phyloP scores from a whole-genome alignment of 2,797 vertebrate genomes.

The Acomys russatus region DNA sequence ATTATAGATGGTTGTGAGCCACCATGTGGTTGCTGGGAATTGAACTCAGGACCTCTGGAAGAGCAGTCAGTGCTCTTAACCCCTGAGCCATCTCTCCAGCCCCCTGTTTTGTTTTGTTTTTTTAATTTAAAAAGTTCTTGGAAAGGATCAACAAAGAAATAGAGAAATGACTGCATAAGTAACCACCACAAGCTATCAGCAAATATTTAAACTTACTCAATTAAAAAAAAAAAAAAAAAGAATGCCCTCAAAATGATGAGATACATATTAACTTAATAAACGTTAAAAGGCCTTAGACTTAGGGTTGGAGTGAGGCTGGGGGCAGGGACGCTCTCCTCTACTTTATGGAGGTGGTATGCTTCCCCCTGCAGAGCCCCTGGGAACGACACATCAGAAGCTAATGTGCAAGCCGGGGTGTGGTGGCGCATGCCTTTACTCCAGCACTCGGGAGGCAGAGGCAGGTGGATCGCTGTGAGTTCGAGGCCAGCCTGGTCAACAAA shows the following conservation, averaged over 20 bases:
- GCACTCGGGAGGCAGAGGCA: too few species aligned
- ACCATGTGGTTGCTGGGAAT: too few species aligned
- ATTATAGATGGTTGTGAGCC: too few species aligned
- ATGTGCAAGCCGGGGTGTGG: too few species aligned
- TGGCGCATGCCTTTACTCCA: too few species aligned
- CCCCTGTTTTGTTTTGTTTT: too few species aligned
- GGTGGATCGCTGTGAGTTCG: too few species aligned
- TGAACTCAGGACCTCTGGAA: too few species aligned
- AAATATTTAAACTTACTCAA: constrained; percentile 31
- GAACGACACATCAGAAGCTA: not conserved
- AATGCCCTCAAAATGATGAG: not conserved
- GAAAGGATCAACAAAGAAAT: not conserved
- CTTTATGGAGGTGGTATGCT: not conserved
- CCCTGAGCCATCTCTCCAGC: too few species aligned
- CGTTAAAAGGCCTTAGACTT: not conserved
- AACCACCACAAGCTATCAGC: not conserved
- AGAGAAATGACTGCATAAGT: not conserved
- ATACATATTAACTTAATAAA: not conserved
- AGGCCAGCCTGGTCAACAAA: too few species aligned
- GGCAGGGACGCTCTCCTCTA: not conserved
- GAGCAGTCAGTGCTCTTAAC: too few species aligned
- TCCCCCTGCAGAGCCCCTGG: not conserved
- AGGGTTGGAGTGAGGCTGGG: not conserved
- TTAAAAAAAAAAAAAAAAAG: constrained; percentile 16
- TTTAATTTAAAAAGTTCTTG: not conserved